A percentile compares a stretch with the other conserved stretches of the same genome.
phyloP scores from a whole-genome alignment of 2,888 invertebrate species.

The Plebejus argus region DNA sequence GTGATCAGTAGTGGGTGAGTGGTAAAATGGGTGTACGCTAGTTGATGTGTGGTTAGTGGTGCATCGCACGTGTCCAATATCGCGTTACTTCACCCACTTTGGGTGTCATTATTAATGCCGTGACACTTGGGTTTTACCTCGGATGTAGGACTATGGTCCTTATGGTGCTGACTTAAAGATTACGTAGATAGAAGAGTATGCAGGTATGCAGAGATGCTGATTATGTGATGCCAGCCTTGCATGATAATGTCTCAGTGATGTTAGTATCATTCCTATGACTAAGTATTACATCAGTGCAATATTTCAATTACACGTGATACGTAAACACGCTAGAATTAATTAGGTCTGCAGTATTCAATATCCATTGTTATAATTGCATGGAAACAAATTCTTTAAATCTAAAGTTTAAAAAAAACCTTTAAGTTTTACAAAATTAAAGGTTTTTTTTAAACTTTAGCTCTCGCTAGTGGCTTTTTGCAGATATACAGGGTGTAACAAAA shows the following conservation, averaged over 20 bases:
- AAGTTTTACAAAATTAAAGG: too few relatives aligned
- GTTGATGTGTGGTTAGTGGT: conserved; percentile 40
- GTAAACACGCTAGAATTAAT: background rate
- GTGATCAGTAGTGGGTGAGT: background rate
- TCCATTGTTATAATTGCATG: background rate
- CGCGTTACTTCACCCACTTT: conserved; percentile 68
- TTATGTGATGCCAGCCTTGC: background rate
- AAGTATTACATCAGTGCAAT: conserved; percentile 6
- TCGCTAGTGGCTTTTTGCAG: too few relatives aligned
- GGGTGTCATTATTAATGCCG: conserved; percentile 20
- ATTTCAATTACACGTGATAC: background rate
- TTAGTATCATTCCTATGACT: background rate
- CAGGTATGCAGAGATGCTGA: background rate
- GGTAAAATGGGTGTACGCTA: background rate
- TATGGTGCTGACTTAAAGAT: background rate
- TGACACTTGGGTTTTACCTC: too few relatives aligned
- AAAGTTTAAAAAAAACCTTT: too few relatives aligned
- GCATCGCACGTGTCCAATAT: conserved; percentile 44
- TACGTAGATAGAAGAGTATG: background rate
- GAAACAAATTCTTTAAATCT: too few relatives aligned
- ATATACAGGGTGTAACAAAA: too few relatives aligned
- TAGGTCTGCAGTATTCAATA: background rate
- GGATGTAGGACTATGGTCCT: background rate
- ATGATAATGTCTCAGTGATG: background rate
- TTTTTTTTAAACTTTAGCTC: too few relatives aligned